Evolutionary conservation across 1,140 invertebrate genomes (phyloP), one percentile per base, ranked within the genome.

Genomic region (Melitaea cinxia): DNA sequence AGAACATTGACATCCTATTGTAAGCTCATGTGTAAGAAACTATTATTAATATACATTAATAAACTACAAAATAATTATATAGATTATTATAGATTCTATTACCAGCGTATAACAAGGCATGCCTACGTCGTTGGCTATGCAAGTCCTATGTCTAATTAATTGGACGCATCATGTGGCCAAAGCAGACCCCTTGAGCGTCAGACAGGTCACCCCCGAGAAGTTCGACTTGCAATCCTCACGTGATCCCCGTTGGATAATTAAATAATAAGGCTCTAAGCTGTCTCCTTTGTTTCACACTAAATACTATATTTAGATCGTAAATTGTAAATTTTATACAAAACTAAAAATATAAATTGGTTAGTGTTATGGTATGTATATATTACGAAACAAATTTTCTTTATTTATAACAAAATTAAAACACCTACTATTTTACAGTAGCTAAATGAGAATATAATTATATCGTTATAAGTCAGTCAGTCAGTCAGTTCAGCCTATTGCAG

Each of bases 161-260:
- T 76, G 77, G 75, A 39, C 61, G 74, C 73, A 67, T 80, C 72
- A 76, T 69, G 66, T 73, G 76, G 75, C 68, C 70, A 78, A 83
- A 74, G 71, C 73, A 68, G 74, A 67, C 73, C 75, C 84, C 79
- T 76, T 76, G 80, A 82, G 68, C 75, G 77, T 66, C 77, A 87
- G 81, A 87, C 85, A 83, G 76, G 57, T 60, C 74, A 59, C 79
- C 78, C 72, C 70, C 70, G 50, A 73, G 72, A 49, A 73, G 73
- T 68, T 73, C 72, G 83, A 79, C 77, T 83, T 78, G 54, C 71
- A 60, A 64, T 71, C 69, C 75, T 78, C 80, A 73, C 80, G 73
- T 71, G 76, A 79, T 73, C 81, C 85, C 76, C 75, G 62, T 64
- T 69, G 77, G 78, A 76, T 87, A 88, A 88, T 88, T 87, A 83